A percentile compares a stretch with the other conserved stretches of the same genome.
These are phyloP conservation scores for Pipra filicauda DNA, from an alignment of 2,113 vertebrate genomes.

Conservation along the genomic window DNA sequence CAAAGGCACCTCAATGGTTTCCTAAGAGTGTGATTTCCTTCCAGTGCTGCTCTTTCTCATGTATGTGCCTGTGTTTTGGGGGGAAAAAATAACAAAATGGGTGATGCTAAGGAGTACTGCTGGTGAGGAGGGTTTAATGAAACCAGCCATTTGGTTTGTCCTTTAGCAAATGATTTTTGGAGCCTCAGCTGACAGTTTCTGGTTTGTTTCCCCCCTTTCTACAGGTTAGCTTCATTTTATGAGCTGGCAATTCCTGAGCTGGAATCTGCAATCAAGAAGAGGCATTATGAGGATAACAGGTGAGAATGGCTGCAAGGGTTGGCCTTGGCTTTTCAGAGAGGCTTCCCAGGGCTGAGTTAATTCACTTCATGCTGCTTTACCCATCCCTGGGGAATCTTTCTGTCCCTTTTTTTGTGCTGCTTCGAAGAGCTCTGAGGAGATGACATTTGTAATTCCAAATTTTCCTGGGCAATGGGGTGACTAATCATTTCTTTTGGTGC, in stretches of 20 bases:
- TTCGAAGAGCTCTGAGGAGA: background rate
- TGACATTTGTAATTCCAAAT: background rate
- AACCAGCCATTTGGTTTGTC: background rate
- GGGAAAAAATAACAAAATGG: background rate
- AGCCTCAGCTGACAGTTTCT: background rate
- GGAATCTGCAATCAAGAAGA: constrained; percentile 87
- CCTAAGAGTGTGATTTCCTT: background rate
- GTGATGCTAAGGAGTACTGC: background rate
- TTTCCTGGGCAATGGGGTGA: background rate
- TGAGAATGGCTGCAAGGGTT: constrained; percentile 43
- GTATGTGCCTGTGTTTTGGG: background rate
- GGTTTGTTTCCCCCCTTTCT: background rate
- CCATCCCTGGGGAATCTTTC: background rate
- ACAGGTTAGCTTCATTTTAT: constrained; percentile 89
- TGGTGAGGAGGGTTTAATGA: background rate
- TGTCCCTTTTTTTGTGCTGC: background rate
- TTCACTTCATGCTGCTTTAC: background rate
- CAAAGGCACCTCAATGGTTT: background rate
- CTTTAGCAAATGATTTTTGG: background rate
- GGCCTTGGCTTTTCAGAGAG: background rate
- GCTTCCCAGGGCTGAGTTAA: background rate
- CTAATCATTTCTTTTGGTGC: background rate
- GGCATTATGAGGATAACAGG: constrained; percentile 84
- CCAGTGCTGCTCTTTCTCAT: background rate
- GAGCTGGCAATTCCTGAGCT: constrained; percentile 87